Percentiles rank a stretch among this genome's conserved stretches.
These are phyloP conservation scores for Barypeithes pellucidus DNA, from an alignment of 2,888 invertebrate genomes.

Conservation along the genomic window DNA sequence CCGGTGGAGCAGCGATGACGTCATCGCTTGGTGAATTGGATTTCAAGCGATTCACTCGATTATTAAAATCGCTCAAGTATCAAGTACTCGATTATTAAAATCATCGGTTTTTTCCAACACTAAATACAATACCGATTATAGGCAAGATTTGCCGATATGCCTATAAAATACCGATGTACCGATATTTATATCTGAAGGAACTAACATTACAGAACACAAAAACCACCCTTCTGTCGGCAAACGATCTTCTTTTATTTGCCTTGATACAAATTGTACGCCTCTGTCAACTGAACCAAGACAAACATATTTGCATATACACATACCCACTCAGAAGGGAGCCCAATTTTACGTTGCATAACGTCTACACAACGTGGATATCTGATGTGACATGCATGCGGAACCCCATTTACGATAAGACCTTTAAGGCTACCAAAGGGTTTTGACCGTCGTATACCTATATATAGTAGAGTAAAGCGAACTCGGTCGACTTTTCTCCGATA, in stretches of 20 bases:
- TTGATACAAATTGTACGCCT: constrained; percentile 32
- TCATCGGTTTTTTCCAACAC: too few relatives aligned
- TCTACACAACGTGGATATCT: constrained; percentile 43
- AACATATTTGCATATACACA: constrained; percentile 37
- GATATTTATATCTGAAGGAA: too few relatives aligned
- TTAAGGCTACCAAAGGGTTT: constrained; percentile 43
- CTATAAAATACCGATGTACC: too few relatives aligned
- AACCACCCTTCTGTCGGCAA: neutral
- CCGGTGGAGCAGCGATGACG: too few relatives aligned
- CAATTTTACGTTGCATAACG: constrained; percentile 36
- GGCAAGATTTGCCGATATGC: too few relatives aligned
- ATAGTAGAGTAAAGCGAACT: constrained; percentile 7
- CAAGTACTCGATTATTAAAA: too few relatives aligned
- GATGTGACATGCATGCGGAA: constrained; percentile 48
- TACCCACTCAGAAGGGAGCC: constrained; percentile 24
- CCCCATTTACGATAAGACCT: constrained; percentile 45
- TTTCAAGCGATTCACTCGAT: too few relatives aligned
- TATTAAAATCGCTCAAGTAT: too few relatives aligned
- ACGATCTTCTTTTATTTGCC: constrained; percentile 21
- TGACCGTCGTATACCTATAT: constrained; percentile 31
- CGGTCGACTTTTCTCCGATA: constrained; percentile 41
- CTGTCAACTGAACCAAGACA: constrained; percentile 25
- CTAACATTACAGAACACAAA: too few relatives aligned
- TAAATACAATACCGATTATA: too few relatives aligned
- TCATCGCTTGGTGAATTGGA: too few relatives aligned